phyloP scores from a whole-genome alignment of 2,888 invertebrate species.

The Sthenelais limicola region DNA sequence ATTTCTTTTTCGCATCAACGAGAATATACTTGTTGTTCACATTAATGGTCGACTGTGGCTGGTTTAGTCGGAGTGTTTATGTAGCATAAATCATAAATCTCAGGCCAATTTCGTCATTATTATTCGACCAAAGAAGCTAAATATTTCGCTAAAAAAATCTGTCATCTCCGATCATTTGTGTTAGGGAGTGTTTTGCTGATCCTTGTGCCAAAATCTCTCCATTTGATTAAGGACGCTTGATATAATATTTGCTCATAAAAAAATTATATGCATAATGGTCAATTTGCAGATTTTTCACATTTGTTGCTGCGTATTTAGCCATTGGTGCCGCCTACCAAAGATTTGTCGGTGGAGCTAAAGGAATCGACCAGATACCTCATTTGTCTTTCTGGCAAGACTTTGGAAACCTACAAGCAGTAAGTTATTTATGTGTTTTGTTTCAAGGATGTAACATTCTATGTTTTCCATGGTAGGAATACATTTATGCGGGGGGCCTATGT shows the following conservation, averaged over 20 bases:
- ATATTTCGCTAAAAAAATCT: background rate
- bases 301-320: slow-evolving; percentile 65
- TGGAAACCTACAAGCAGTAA: slow-evolving; percentile 72
- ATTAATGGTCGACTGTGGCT: too few relatives aligned
- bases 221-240: too few relatives aligned
- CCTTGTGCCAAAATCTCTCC: background rate
- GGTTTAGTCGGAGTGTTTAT: too few relatives aligned
- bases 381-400: slow-evolving; percentile 72
- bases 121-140: background rate
- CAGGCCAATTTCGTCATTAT: too few relatives aligned
- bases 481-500: too few relatives aligned
- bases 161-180: background rate
- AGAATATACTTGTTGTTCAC: too few relatives aligned
- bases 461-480: too few relatives aligned
- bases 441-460: too few relatives aligned
- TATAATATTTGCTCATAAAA: background rate
- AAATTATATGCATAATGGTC: background rate
- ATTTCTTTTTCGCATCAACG: too few relatives aligned
- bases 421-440: slow-evolving; percentile 49
- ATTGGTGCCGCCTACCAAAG: slow-evolving; percentile 70
- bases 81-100: too few relatives aligned
- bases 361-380: slow-evolving; percentile 72
- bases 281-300: slow-evolving; percentile 63
- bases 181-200: background rate
- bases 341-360: slow-evolving; percentile 70